Percentiles rank a stretch among this genome's conserved stretches.
Conservation (phyloP, 64 coral and sea anemone genomes). For the Montipora cactus region DNA sequence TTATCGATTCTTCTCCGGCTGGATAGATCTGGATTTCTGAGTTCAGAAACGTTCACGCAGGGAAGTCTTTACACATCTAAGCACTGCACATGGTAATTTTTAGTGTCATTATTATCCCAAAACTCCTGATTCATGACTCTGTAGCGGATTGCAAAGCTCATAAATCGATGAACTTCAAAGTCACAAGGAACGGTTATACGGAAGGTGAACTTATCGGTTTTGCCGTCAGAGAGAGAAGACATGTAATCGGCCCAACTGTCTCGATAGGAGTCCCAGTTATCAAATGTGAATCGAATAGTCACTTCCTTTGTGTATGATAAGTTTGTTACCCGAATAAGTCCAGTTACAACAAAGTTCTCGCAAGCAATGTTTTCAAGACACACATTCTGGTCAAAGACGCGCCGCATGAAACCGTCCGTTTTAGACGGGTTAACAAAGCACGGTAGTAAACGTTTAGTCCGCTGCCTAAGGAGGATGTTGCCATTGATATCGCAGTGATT, state of each 20-base stretch:
- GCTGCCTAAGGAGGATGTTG: background rate
- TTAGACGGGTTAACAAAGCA: conserved; percentile 31
- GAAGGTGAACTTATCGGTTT: conserved; percentile 72
- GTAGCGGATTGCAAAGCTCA: conserved; percentile 76
- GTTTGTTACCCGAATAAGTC: conserved; percentile 70
- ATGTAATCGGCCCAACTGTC: conserved; percentile 78
- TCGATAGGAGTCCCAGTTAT: conserved; percentile 45
- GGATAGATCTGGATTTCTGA: background rate
- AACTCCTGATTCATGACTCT: conserved; percentile 46
- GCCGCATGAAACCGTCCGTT: conserved; percentile 43
- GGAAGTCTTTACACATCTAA: background rate
- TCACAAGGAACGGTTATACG: conserved; percentile 38
- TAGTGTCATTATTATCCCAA: conserved; percentile 74
- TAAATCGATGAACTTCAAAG: conserved; percentile 24
- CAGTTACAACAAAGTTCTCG: conserved; percentile 61
- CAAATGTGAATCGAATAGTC: conserved; percentile 45
- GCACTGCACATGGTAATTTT: conserved; percentile 73
- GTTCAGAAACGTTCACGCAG: background rate
- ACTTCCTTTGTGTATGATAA: conserved; percentile 69
- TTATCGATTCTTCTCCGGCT: background rate
- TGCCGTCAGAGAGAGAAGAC: conserved; percentile 54
- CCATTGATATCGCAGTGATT: conserved; percentile 3
- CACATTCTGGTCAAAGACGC: conserved; percentile 66
- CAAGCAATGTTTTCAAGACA: conserved; percentile 67
- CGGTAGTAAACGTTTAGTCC: background rate